Base-by-base conservation (phyloP, 2,113 vertebrate species). In the Leuciscus idus region DNA sequence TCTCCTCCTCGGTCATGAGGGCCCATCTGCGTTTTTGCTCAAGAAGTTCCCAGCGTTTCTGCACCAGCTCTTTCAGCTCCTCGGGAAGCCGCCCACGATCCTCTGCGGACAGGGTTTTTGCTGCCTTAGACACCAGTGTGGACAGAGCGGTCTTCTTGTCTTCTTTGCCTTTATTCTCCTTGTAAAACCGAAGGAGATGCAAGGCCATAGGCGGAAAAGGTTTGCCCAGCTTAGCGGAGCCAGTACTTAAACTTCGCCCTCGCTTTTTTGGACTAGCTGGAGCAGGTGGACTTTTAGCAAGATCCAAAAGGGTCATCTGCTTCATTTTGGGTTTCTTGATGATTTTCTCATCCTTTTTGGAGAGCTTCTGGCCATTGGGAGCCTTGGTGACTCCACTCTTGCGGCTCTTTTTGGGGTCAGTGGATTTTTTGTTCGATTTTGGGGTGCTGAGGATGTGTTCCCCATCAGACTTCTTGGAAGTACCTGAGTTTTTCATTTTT, bases 111-210 rank as follows among this genome's bases (percentile, higher is more conserved):
- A 99, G 94, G 2, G 96, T 90, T 76, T 98, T 96, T 0, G 98
- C 98, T 0, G 96, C 96, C 91, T 97, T 98, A 74, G 97, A 96
- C 87, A 99, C 94, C 39, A 99, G 94, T 2, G 95, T 95, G 9
- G 98, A 99, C 0, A 99, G 93, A 6, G 97, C 92, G 4, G 94
- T 96, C 89, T 97, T 99, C 87, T 96, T 97, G 89, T 99, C 97
- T 85, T 98, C 97, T 11, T 96, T 93, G 85, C 95, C 97, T 89
- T 98, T 99, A 93, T 99, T 96, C 86, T 99, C 96, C 84, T 97
- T 97, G 89, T 99, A 99, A 88, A 98, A 99, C 48, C 97, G 96
- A 50, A 99, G 96, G 9, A 99, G 96, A 91, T 98, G 97, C 2
- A 99, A 95, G 0, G 97, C 98, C 84, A 98, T 96, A 0, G 97